Percentiles rank a stretch among this genome's conserved stretches.
Evolutionary conservation across 1,140 invertebrate genomes (phyloP).

Genomic region (Dendroctonus valens): DNA sequence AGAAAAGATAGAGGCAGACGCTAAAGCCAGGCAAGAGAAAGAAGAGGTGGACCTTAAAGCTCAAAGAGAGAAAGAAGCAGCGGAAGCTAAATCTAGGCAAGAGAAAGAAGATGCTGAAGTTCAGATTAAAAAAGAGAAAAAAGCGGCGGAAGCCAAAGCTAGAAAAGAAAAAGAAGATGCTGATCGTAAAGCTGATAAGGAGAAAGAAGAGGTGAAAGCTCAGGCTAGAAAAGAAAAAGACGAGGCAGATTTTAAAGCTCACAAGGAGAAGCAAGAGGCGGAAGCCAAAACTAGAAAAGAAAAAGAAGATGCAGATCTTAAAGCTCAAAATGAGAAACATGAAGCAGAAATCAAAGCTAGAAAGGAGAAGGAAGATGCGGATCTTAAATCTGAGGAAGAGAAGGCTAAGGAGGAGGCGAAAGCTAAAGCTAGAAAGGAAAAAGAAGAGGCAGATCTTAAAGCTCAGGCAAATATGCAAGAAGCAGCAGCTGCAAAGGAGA

Average conservation of each 20-base stretch:
- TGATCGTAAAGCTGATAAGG: slow-evolving; percentile 32
- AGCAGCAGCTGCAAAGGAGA: slow-evolving; percentile 35
- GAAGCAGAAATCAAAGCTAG: slow-evolving; percentile 11
- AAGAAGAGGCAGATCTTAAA: slow-evolving; percentile 38
- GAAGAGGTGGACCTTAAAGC: slow-evolving; percentile 15
- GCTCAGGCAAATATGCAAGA: too few relatives aligned
- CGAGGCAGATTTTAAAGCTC: slow-evolving; percentile 22
- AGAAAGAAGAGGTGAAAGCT: slow-evolving; percentile 35
- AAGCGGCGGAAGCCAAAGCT: slow-evolving; percentile 27
- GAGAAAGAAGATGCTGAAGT: slow-evolving; percentile 8
- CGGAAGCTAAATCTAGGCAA: background rate
- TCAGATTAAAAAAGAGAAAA: background rate
- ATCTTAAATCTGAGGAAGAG: slow-evolving; percentile 23
- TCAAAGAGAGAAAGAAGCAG: background rate
- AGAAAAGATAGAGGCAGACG: slow-evolving; percentile 23
- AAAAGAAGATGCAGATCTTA: slow-evolving; percentile 12
- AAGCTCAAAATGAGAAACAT: slow-evolving; percentile 14
- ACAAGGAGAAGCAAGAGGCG: slow-evolving; percentile 3
- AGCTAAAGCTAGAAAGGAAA: slow-evolving; percentile 37
- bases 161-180: slow-evolving; percentile 35
- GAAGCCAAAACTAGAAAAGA: slow-evolving; percentile 3
- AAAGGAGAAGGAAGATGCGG: slow-evolving; percentile 11
- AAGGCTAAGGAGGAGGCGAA: slow-evolving; percentile 26
- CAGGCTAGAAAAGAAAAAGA: slow-evolving; percentile 36
- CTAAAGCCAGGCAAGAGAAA: slow-evolving; percentile 31